Evolutionary conservation across 2,888 invertebrate genomes (phyloP).

Genomic region (Listrodromus nycthemerus): DNA sequence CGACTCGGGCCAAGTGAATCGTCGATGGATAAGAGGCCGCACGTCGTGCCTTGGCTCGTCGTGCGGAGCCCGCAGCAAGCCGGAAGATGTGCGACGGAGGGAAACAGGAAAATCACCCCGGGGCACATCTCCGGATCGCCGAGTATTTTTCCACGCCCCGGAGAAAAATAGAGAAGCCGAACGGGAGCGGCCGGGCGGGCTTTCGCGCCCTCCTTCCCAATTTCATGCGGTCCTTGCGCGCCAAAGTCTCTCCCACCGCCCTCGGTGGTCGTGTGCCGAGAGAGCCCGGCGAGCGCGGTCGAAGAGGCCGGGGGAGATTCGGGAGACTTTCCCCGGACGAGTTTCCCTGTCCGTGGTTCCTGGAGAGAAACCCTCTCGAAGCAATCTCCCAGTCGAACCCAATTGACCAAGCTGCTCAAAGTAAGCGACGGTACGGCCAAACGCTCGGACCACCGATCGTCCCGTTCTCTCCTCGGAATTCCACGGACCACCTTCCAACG

Average conservation of each 20-base stretch:
- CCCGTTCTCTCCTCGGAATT: slow-evolving; percentile 5
- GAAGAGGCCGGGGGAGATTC: slow-evolving; percentile 42
- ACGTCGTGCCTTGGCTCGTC: slow-evolving; percentile 48
- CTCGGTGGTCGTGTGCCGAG: slow-evolving; percentile 47
- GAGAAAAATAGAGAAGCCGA: slow-evolving; percentile 54
- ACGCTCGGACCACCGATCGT: slow-evolving; percentile 22
- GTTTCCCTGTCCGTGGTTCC: slow-evolving; percentile 23
- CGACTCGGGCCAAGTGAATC: slow-evolving; percentile 48
- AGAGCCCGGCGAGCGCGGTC: slow-evolving; percentile 20
- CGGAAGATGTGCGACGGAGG: slow-evolving; percentile 31
- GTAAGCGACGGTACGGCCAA: slow-evolving; percentile 15
- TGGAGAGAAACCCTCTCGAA: slow-evolving; percentile 42
- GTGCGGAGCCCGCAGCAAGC: slow-evolving; percentile 48
- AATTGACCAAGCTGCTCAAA: slow-evolving; percentile 53
- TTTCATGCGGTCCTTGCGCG: slow-evolving; percentile 61
- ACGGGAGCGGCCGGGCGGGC: slow-evolving; percentile 66
- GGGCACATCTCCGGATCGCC: slow-evolving; percentile 64
- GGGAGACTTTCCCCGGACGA: slow-evolving; percentile 44
- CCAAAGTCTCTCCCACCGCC: slow-evolving; percentile 21
- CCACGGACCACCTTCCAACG: neutral
- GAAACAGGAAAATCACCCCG: slow-evolving; percentile 44
- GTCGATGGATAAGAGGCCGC: slow-evolving; percentile 53
- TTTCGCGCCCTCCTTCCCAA: slow-evolving; percentile 65
- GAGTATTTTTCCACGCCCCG: slow-evolving; percentile 68
- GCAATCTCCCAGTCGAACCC: slow-evolving; percentile 51